These are phyloP conservation scores for Adelosebastes latens DNA, from an alignment of 2,797 vertebrate species.

Conservation along the genomic window DNA sequence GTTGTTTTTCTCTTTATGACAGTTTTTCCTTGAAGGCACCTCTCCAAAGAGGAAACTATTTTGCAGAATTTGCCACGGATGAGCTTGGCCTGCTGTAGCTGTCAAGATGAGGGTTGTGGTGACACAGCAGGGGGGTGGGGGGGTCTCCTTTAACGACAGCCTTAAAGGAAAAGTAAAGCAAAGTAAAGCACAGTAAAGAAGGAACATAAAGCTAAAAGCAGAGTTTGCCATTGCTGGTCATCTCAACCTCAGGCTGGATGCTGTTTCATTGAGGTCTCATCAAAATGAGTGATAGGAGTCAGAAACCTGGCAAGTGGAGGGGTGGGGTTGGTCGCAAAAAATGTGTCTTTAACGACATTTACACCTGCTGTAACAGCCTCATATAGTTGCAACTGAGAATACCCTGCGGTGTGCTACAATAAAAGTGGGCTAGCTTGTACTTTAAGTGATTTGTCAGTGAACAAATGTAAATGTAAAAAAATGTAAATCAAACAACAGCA, in stretches of 20 bases:
- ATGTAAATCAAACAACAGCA: conserved; percentile 14
- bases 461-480: conserved; percentile 1
- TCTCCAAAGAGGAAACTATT: not conserved
- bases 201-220: conserved; percentile 5
- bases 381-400: not conserved
- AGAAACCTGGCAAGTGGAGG: not conserved
- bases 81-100: conserved; percentile 6
- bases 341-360: conserved; percentile 13
- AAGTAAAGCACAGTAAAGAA: conserved; percentile 14
- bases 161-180: conserved; percentile 19
- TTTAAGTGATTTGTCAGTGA: conserved; percentile 2
- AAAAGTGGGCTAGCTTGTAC: not conserved
- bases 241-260: not conserved
- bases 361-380: conserved; percentile 8
- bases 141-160: not conserved
- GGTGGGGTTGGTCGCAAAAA: conserved; percentile 1
- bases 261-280: conserved; percentile 32
- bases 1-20: not conserved
- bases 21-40: not conserved
- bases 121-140: not conserved
- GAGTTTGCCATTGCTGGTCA: conserved; percentile 15
- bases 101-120: conserved; percentile 16
- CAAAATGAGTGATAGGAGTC: conserved; percentile 31
- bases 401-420: not conserved
- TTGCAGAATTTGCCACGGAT: not conserved